Conservation (phyloP, 1,140 invertebrate genomes). For the Pararge aegeria region DNA sequence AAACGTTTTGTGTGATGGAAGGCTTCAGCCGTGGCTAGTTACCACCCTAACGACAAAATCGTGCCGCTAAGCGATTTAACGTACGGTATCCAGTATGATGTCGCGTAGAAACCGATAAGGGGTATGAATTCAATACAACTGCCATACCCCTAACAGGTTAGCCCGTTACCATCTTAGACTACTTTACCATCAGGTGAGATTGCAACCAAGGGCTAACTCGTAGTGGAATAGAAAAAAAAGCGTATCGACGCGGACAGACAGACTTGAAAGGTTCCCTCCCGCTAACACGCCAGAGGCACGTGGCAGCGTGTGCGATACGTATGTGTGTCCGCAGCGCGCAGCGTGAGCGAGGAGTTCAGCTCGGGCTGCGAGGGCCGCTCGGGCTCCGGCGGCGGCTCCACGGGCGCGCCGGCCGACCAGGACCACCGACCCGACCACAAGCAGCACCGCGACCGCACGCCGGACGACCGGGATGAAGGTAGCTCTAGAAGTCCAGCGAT, state of each 20-base stretch:
- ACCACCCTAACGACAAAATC: too few relatives aligned
- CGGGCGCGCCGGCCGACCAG: slow-evolving; percentile 67
- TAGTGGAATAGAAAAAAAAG: too few relatives aligned
- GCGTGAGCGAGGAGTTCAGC: slow-evolving; percentile 75
- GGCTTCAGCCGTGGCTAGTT: too few relatives aligned
- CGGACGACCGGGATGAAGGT: slow-evolving; percentile 94
- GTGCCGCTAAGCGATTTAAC: too few relatives aligned
- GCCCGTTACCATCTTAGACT: too few relatives aligned
- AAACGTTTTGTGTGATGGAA: too few relatives aligned
- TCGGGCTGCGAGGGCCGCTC: slow-evolving; percentile 75
- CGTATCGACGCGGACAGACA: not conserved
- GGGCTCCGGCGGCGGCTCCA: slow-evolving; percentile 70
- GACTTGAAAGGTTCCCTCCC: not conserved
- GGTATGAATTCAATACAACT: too few relatives aligned
- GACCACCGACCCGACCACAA: slow-evolving; percentile 74
- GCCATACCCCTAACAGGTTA: too few relatives aligned
- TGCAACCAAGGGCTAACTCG: too few relatives aligned
- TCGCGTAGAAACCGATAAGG: too few relatives aligned
- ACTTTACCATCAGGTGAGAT: too few relatives aligned
- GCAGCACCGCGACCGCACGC: slow-evolving; percentile 85
- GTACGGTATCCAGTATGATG: too few relatives aligned
- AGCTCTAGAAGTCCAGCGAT: slow-evolving; percentile 20
- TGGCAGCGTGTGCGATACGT: slow-evolving; percentile 25
- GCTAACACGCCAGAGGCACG: not conserved
- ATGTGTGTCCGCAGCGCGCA: slow-evolving; percentile 60